These are phyloP conservation scores for Xyliphius kryptos DNA, from an alignment of 2,113 vertebrate genomes.

Conservation along the genomic window DNA sequence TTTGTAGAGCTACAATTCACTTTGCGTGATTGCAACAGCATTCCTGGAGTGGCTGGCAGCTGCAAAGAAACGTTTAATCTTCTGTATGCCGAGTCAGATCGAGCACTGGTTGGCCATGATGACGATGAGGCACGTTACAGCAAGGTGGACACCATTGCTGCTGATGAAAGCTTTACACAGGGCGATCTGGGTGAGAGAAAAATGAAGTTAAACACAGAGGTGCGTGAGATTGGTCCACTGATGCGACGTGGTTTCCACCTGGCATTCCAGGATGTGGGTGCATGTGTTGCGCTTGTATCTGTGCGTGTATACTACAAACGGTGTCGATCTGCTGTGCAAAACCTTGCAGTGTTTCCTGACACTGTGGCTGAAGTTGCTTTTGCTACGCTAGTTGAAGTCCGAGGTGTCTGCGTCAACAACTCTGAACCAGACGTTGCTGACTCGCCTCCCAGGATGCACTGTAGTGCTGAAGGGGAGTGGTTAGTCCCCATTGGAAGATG, in stretches of 20 bases:
- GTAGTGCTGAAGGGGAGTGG: slow-evolving; percentile 94
- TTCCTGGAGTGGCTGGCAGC: slow-evolving; percentile 82
- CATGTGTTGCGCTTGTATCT: slow-evolving; percentile 89
- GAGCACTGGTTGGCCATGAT: slow-evolving; percentile 70
- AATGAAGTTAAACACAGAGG: slow-evolving; percentile 97
- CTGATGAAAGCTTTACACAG: slow-evolving; percentile 95
- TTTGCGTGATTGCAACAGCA: slow-evolving; percentile 93
- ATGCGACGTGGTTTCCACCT: slow-evolving; percentile 88
- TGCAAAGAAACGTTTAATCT: slow-evolving; percentile 98
- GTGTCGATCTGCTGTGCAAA: slow-evolving; percentile 79
- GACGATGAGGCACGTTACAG: slow-evolving; percentile 71
- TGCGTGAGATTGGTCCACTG: slow-evolving; percentile 89
- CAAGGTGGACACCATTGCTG: slow-evolving; percentile 93
- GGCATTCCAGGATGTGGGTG: slow-evolving; percentile 93
- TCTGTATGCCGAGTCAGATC: slow-evolving; percentile 81
- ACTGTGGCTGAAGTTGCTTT: slow-evolving; percentile 86
- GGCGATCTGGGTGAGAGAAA: slow-evolving; percentile 91
- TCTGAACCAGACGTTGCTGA: slow-evolving; percentile 80
- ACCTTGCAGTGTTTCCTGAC: slow-evolving; percentile 84
- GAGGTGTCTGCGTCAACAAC: slow-evolving; percentile 82
- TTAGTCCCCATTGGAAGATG: slow-evolving; percentile 92
- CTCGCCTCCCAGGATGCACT: slow-evolving; percentile 91
- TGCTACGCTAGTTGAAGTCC: slow-evolving; percentile 87
- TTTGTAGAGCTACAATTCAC: slow-evolving; percentile 97
- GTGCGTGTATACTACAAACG: slow-evolving; percentile 94